Base-by-base conservation (phyloP, 2,113 vertebrate genomes). In the Pipa parva region DNA sequence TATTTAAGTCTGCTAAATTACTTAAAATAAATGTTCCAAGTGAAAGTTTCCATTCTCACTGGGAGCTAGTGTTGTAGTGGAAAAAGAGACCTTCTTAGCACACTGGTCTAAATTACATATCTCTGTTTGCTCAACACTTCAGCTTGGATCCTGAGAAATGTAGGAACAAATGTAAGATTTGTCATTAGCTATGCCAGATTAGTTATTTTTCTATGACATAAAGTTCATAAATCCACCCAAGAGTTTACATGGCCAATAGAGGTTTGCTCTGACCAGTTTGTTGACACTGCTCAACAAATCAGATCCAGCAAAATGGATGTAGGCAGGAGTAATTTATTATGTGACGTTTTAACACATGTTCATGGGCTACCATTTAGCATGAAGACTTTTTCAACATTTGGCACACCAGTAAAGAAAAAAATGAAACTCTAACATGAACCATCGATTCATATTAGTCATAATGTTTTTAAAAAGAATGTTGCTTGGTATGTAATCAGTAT, bases 201-300 rank as follows among this genome's bases (percentile, higher is more conserved):
- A 66, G 63, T 57, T 58, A 66, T 66, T 66, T 57, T 58, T 58
- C 54, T 27, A 26, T 58, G 54, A 55, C 33, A 42, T 33, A 58
- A 58, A 21, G 39, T 58, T 66, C 22, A 58, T 66, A 58, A 48
- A 58, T 58, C 24, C 39, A 25, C 42, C 49, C 58, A 0, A 54
- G 9, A 59, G 39, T 74, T 75, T 73, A 31, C 11, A 0, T 57
- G 58, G 66, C 7, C 31, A 63, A 56, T 49, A 33, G 57, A 10
- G 11, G 63, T 67, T 42, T 71, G 20, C 59, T 33, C 76, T 68
- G 73, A 74, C 29, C 18, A 52, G 67, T 70, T 69, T 68, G 18
- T 63, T 75, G 68, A 66, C 72, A 72, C 61, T 58, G 10, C 66
- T 70, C 74, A 75, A 71, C 46, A 72, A 80, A 80, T 76, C 71